phyloP scores from a whole-genome alignment of 2,113 vertebrate species.

The Grallaria varia region DNA sequence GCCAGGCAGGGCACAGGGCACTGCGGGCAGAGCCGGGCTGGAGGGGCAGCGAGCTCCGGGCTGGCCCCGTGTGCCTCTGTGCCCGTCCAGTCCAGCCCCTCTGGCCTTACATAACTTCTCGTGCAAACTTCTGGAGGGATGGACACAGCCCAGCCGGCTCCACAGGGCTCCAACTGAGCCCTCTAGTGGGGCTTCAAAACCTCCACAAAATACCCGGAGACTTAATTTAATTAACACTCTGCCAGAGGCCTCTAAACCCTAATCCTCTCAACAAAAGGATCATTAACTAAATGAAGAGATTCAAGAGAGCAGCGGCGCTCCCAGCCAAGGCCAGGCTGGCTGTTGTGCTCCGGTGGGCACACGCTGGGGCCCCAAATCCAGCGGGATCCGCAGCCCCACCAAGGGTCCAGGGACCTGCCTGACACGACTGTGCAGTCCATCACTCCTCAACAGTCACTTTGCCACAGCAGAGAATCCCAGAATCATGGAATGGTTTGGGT shows the following conservation, averaged over 20 bases:
- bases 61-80: rapidly evolving
- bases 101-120: neutral
- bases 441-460: neutral
- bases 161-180: constrained; percentile 18
- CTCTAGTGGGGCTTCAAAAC: constrained; percentile 42
- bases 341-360: neutral
- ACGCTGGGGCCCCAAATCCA: neutral
- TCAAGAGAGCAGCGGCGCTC: neutral
- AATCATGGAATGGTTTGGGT: neutral
- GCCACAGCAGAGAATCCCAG: neutral
- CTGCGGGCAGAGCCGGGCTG: neutral
- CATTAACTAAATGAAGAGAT: constrained; percentile 39
- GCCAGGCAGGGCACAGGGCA: neutral
- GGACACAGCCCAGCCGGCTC: neutral
- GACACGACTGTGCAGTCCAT: too few species aligned
- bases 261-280: constrained; percentile 48
- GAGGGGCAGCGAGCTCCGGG: neutral
- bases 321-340: neutral
- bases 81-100: neutral
- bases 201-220: neutral
- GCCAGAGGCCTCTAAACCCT: constrained; percentile 38
- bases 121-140: neutral
- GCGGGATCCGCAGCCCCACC: neutral
- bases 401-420: neutral
- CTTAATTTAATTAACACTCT: constrained; percentile 56